These are phyloP conservation scores for Hypomecis punctinalis DNA, from an alignment of 2,888 invertebrate genomes.

Conservation along the genomic window DNA sequence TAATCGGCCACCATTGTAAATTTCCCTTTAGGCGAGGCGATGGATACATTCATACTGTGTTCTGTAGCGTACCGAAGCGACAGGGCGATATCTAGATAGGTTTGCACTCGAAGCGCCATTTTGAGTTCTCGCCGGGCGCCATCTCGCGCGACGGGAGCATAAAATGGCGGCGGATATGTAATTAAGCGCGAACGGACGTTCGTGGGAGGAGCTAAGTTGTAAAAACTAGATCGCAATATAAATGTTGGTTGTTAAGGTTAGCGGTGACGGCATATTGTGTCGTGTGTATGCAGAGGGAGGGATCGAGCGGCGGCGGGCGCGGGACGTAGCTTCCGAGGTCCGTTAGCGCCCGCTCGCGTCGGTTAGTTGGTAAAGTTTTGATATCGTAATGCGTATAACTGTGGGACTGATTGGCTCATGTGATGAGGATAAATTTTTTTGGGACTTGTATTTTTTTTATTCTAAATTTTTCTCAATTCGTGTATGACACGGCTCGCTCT, in stretches of 20 bases:
- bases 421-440: constrained; percentile 77
- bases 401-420: constrained; percentile 81
- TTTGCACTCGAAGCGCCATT: constrained; percentile 59
- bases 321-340: background rate
- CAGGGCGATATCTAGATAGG: constrained; percentile 79
- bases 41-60: constrained; percentile 80
- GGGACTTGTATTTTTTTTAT: constrained; percentile 51
- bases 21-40: constrained; percentile 73
- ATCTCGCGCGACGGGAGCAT: constrained; percentile 37
- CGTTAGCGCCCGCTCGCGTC: constrained; percentile 44
- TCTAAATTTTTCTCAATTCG: constrained; percentile 71
- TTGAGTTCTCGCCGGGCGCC: constrained; percentile 38
- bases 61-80: constrained; percentile 80
- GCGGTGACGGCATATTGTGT: constrained; percentile 76
- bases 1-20: constrained; percentile 62
- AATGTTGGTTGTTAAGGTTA: constrained; percentile 73
- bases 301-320: constrained; percentile 38
- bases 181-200: constrained; percentile 63
- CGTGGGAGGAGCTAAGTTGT: constrained; percentile 71
- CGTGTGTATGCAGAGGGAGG: constrained; percentile 76
- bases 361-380: constrained; percentile 63
- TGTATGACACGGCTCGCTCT: constrained; percentile 79
- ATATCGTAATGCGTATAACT: constrained; percentile 70
- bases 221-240: constrained; percentile 80
- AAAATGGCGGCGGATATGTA: constrained; percentile 51